phyloP scores from a whole-genome alignment of 2,888 invertebrate genomes.

The Dusona sp. region DNA sequence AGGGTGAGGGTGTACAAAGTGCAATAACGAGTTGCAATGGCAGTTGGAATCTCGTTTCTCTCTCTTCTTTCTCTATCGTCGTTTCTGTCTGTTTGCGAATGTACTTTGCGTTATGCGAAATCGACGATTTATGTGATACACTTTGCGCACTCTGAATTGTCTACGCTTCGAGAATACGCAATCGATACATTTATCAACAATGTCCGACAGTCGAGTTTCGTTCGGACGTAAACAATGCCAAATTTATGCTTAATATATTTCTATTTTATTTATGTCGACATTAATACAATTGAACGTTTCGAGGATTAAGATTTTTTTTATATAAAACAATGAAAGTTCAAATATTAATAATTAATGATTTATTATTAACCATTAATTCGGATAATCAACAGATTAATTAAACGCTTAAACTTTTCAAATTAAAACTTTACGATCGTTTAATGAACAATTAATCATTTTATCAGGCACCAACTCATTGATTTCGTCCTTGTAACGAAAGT shows the following conservation, averaged over 20 bases:
- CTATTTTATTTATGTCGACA: not conserved
- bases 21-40: constrained; percentile 58
- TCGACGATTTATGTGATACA: constrained; percentile 42
- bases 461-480: not conserved
- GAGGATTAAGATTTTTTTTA: not conserved
- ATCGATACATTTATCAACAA: constrained; percentile 24
- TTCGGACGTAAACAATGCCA: constrained; percentile 11
- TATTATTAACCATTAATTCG: not conserved
- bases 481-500: constrained; percentile 21
- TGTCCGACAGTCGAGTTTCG: not conserved
- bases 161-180: constrained; percentile 9
- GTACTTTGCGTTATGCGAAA: constrained; percentile 14
- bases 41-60: constrained; percentile 24
- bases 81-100: constrained; percentile 22
- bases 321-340: not conserved
- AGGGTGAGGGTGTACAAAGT: constrained; percentile 30
- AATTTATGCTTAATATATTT: not conserved
- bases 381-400: not conserved
- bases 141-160: constrained; percentile 16
- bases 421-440: not conserved
- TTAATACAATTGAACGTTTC: not conserved
- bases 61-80: not conserved
- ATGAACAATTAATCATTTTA: not conserved
- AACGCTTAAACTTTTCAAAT: too few relatives aligned
- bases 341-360: not conserved